phyloP scores from a whole-genome alignment of 2,113 vertebrate genomes.

The Microcebus ravelobensis region DNA sequence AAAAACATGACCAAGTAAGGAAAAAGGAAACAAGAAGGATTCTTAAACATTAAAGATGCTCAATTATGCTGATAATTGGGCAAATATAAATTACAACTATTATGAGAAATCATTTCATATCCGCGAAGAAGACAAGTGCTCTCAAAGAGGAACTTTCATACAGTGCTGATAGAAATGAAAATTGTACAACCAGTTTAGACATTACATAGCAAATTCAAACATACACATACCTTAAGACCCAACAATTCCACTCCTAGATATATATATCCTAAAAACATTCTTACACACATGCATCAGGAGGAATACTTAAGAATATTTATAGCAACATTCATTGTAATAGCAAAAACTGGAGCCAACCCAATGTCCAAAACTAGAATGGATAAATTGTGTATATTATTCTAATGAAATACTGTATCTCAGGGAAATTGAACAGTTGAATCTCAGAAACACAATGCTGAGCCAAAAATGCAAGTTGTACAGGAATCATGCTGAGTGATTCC shows the following conservation, averaged over 20 bases:
- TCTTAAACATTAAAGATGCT: neutral
- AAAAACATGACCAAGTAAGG: neutral
- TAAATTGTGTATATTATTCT: conserved; percentile 25
- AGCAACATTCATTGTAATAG: neutral
- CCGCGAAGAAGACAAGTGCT: neutral
- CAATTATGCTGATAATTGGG: neutral
- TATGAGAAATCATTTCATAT: neutral
- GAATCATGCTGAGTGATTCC: neutral
- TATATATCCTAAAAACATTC: neutral
- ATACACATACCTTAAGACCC: neutral
- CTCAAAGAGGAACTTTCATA: neutral
- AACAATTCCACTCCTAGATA: neutral
- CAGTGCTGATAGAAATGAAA: neutral
- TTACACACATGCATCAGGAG: neutral
- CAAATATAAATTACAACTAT: neutral
- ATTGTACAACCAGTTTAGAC: neutral
- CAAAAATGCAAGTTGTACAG: neutral
- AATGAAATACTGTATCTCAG: neutral
- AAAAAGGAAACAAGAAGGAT: conserved; percentile 1
- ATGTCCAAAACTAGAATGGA: neutral
- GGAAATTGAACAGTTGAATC: neutral
- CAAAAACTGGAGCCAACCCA: neutral
- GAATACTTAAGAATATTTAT: neutral
- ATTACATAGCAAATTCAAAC: neutral
- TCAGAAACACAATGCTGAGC: neutral